phyloP scores from a whole-genome alignment of 2,113 vertebrate genomes.

The Mus pahari region DNA sequence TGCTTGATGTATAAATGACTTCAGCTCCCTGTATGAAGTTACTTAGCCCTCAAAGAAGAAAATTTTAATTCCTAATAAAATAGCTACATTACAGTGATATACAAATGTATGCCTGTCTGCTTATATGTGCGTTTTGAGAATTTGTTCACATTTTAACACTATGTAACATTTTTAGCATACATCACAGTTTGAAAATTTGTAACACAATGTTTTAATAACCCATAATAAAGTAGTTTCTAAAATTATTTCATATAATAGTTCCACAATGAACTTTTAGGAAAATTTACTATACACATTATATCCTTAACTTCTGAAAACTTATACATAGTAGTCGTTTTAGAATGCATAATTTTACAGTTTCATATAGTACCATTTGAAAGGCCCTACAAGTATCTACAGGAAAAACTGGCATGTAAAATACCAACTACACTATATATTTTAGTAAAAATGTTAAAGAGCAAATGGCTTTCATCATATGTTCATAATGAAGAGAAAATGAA shows the following conservation, averaged over 20 bases:
- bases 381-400: constrained; percentile 23
- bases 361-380: constrained; percentile 15
- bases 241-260: constrained; percentile 22
- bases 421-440: constrained; percentile 46
- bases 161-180: not conserved
- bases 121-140: not conserved
- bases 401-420: constrained; percentile 21
- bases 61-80: not conserved
- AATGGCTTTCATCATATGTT: constrained; percentile 53
- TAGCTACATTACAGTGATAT: too few species aligned
- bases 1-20: not conserved
- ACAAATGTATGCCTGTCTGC: not conserved
- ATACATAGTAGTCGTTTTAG: not conserved
- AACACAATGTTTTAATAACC: not conserved
- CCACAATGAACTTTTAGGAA: not conserved
- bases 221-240: not conserved
- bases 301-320: not conserved
- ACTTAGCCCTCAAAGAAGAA: not conserved
- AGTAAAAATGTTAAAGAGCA: constrained; percentile 42
- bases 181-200: constrained; percentile 17
- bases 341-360: not conserved
- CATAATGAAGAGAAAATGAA: constrained; percentile 53
- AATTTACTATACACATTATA: not conserved
- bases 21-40: not conserved
- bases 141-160: not conserved